Evolutionary conservation across 2,888 invertebrate species (phyloP), one percentile per base, ranked within the genome.

Genomic region (Gnatocerus cornutus): DNA sequence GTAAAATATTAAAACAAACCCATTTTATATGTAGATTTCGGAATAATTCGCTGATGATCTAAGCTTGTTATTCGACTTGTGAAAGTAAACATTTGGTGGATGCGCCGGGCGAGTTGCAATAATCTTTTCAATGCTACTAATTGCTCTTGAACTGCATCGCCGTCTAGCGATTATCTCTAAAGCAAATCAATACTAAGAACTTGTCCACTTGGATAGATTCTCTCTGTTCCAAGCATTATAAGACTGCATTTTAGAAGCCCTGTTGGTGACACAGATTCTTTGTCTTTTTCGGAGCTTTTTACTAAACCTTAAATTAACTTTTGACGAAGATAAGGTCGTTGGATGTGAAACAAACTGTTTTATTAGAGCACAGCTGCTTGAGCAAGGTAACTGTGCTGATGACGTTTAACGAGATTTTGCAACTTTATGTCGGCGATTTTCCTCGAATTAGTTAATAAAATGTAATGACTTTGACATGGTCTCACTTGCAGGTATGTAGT

Each of bases 291-390:
- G 12, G 6, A 53, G 29, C 55, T 12, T 41, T 12, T 2, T 6
- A 6, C 3, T 41, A 41, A 39, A 16, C 14, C 16, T 39, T 21
- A 55, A 55, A 55, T 55, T 55, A 55, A 55, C 55, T 55, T 21
- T 16, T 37, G 52, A 12, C 29, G 33, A 53, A 53, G 52, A 55
- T n/a, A n/a, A n/a, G n/a, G n/a, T 37, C 30, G 55, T 37, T 37
- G 37, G 55, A 13, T 55, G 21, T 41, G 56, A 56, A 56, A 29
- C 41, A 56, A 56, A 55, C 55, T 39, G 55, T 39, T 55, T 55
- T 55, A 55, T 55, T 55, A 55, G 37, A 55, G 33, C 55, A 39
- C 55, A 55, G 55, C 4, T 55, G 55, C n/a, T 55, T 53, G 52
- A 53, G 55, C 16, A 53, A 33, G 52, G 52, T 53, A 53, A 30